Base-by-base conservation (phyloP, 2,888 invertebrate species). In the Lydus trimaculatus region DNA sequence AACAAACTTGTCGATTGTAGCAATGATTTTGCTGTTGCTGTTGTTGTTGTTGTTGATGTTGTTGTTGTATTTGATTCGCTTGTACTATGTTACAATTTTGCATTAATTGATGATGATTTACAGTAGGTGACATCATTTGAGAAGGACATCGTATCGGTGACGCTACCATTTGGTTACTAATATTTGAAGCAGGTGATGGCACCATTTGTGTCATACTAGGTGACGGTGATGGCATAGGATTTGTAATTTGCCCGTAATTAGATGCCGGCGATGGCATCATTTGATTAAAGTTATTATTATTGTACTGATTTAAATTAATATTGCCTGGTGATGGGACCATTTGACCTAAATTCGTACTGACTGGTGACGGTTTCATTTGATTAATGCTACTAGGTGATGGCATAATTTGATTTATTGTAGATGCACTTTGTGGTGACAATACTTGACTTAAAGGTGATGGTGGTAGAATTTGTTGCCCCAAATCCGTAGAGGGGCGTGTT, bases 221-320 rank as follows among this genome's bases (percentile, higher is more conserved):
- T 0, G 72, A 67, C n/a, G 79, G 77, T 15, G 71, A 62, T 39
- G 77, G 69, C 70, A 79, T 74, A 66, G 77, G 77, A 58, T 77
- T 76, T 9, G 72, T 69, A 33, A 73, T 70, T 52, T 70, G 43
- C 59, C 72, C 61, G 72, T 77, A 78, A 69, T 77, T 80, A 15
- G 78, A 72, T 11, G 78, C 72, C 9, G 81, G 81, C 15, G 82
- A 79, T 7, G 78, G 76, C 67, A 83, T 79, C 73, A 82, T 80
- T 71, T 80, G 81, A 69, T 78, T 79, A 48, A 80, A 70, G 5
- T 79, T 81, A 8, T 73, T 73, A 62, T 70, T 75, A 63, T 78
- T 72, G 67, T 74, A 73, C 63, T 76, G 76, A 58, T 72, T 72
- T n/a, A 67, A 52, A 25, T 69, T 71, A 11, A 69, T 59, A 56